A percentile compares a stretch with the other conserved stretches of the same genome.
These are phyloP conservation scores for Pentalonia nigronervosa DNA, from an alignment of 1,140 invertebrate genomes.

Conservation along the genomic window DNA sequence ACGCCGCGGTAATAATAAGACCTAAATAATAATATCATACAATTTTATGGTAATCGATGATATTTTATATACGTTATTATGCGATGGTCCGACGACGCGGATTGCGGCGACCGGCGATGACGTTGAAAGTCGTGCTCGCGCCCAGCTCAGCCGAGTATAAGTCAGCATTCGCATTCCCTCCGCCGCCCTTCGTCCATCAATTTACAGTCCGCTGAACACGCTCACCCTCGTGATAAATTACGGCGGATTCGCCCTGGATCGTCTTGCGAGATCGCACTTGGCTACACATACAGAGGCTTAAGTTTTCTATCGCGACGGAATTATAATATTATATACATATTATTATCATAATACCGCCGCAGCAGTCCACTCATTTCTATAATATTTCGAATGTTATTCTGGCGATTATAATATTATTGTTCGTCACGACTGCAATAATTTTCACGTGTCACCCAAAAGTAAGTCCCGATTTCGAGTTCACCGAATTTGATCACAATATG, in stretches of 20 bases:
- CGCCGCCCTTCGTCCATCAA: background rate
- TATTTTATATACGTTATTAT: background rate
- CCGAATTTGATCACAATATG: background rate
- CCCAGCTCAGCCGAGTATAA: background rate
- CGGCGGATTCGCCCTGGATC: background rate
- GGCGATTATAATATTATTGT: background rate
- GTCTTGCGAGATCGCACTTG: background rate
- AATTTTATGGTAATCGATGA: background rate
- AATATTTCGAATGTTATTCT: background rate
- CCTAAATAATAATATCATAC: background rate
- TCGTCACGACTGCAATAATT: background rate
- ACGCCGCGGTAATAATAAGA: background rate
- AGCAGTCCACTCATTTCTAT: background rate
- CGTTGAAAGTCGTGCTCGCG: no score
- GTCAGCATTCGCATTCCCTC: background rate
- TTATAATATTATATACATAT: background rate
- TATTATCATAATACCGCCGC: background rate
- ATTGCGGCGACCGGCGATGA: background rate
- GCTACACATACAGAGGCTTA: background rate
- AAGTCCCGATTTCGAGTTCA: background rate
- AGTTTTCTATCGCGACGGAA: background rate
- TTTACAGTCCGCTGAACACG: background rate
- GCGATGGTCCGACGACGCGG: background rate
- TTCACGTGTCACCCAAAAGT: background rate
- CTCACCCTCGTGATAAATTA: background rate